These are phyloP conservation scores for Diadophis punctatus DNA, from an alignment of 2,113 vertebrate species.

Conservation along the genomic window DNA sequence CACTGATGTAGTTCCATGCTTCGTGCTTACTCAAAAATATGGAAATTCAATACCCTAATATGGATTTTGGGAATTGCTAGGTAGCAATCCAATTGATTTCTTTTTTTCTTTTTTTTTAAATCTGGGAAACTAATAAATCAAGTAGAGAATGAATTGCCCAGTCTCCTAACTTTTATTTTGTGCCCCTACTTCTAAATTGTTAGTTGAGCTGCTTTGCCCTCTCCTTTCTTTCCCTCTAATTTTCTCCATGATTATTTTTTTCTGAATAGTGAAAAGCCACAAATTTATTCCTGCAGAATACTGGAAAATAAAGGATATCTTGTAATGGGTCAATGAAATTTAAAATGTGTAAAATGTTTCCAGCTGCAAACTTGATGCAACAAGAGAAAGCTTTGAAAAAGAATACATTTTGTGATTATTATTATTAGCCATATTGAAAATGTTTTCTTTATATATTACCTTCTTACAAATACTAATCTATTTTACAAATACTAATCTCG, in stretches of 20 bases:
- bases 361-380: neutral
- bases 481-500: neutral
- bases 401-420: neutral
- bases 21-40: neutral
- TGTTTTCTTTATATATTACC: neutral
- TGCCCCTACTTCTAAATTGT: neutral
- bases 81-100: neutral
- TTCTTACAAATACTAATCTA: neutral
- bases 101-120: neutral
- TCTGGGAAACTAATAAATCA: neutral
- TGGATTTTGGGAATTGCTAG: neutral
- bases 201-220: neutral
- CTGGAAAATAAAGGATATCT: neutral
- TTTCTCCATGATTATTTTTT: neutral
- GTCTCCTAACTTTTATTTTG: neutral
- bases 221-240: neutral
- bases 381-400: neutral
- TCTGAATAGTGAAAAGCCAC: neutral
- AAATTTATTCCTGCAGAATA: neutral
- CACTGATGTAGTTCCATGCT: neutral
- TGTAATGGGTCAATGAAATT: neutral
- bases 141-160: neutral
- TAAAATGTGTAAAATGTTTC: neutral
- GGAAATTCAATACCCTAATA: neutral
- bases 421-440: neutral